Percentiles rank a stretch among this genome's conserved stretches.
Evolutionary conservation across 2,888 invertebrate species (phyloP).

Genomic region (Boloria selene): DNA sequence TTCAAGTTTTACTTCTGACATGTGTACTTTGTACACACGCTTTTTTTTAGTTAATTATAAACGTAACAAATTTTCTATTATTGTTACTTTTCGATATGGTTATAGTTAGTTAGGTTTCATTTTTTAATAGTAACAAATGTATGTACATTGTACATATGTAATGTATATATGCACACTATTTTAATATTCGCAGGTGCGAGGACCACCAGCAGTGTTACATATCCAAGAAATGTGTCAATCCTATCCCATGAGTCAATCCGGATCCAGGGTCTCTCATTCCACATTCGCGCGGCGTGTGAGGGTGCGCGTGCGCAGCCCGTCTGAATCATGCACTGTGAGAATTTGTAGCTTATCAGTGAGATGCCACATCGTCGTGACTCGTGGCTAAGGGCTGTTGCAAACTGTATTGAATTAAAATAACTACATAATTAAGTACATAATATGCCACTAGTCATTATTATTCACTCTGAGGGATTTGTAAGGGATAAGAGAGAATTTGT

Average conservation of each 20-base stretch:
- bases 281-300: conserved; percentile 21
- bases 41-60: too few species aligned
- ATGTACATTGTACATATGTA: neutral
- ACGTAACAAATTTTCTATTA: too few species aligned
- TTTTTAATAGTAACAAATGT: neutral
- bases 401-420: neutral
- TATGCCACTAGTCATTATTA: too few species aligned
- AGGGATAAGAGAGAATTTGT: too few species aligned
- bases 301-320: neutral
- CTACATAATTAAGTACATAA: too few species aligned
- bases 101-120: too few species aligned
- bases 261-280: conserved; percentile 24
- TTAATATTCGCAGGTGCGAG: conserved; percentile 15
- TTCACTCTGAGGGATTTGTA: too few species aligned
- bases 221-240: conserved; percentile 15
- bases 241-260: conserved; percentile 31
- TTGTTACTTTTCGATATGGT: too few species aligned
- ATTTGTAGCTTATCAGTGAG: conserved; percentile 12
- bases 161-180: neutral
- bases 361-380: conserved; percentile 1
- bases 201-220: conserved; percentile 24
- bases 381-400: neutral
- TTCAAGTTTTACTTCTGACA: too few species aligned
- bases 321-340: conserved; percentile 17
- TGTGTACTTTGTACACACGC: too few species aligned